Evolutionary conservation across 2,113 vertebrate species (phyloP).

Genomic region (Jaculus jaculus): DNA sequence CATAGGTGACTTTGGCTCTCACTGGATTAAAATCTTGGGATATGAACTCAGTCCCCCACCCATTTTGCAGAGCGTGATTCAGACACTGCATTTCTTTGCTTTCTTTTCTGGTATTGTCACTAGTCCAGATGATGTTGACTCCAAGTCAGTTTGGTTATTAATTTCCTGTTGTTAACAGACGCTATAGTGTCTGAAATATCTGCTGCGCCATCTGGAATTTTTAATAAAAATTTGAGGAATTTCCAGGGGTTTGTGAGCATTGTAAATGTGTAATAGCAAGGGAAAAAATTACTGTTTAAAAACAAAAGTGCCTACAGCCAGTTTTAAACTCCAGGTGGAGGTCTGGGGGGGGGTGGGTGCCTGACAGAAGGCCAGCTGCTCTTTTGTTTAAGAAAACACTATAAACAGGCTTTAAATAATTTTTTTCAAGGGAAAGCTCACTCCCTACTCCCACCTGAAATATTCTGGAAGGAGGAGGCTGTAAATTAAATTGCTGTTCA

Average conservation of each 20-base stretch:
- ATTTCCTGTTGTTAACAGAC: constrained; percentile 78
- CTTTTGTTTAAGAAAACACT: constrained; percentile 67
- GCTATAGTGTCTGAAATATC: constrained; percentile 68
- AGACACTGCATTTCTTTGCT: neutral
- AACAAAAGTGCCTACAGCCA: constrained; percentile 63
- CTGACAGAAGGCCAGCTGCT: constrained; percentile 44
- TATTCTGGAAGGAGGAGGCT: constrained; percentile 23
- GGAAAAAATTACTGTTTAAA: constrained; percentile 50
- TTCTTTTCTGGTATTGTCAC: neutral
- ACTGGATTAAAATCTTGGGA: neutral
- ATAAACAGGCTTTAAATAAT: constrained; percentile 20
- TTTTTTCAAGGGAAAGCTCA: neutral
- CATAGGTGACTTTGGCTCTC: neutral
- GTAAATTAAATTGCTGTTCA: neutral
- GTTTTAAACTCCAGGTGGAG: constrained; percentile 58
- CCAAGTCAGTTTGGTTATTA: constrained; percentile 70
- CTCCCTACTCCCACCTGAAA: neutral
- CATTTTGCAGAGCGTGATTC: neutral
- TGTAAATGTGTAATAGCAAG: constrained; percentile 53
- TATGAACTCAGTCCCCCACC: neutral
- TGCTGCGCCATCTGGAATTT: constrained; percentile 73
- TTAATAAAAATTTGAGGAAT: constrained; percentile 76
- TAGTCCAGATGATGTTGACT: constrained; percentile 54
- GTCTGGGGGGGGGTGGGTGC: neutral
- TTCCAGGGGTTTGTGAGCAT: constrained; percentile 68